phyloP scores from a whole-genome alignment of 2,113 vertebrate genomes.

The Zootoca vivipara region DNA sequence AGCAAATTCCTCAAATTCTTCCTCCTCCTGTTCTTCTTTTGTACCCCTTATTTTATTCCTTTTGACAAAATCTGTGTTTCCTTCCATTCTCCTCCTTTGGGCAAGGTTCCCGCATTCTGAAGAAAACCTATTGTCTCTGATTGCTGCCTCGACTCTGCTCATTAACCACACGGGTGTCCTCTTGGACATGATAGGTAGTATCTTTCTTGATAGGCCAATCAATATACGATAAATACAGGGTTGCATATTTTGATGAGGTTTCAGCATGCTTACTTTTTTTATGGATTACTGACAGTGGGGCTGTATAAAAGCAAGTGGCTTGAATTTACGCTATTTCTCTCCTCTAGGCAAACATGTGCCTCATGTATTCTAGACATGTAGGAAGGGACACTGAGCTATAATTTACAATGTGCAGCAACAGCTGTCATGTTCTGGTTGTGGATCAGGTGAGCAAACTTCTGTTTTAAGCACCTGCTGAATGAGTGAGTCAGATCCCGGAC shows the following conservation, averaged over 20 bases:
- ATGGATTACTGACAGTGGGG: not conserved
- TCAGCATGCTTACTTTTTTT: not conserved
- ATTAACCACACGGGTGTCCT: no score
- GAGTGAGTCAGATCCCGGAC: not conserved
- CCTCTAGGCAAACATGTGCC: not conserved
- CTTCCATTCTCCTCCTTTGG: no score
- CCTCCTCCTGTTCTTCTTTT: no score
- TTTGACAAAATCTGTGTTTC: no score
- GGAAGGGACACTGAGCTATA: not conserved
- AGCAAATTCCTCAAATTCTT: no score
- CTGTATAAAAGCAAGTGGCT: not conserved
- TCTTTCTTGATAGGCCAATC: not conserved
- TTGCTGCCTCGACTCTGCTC: no score
- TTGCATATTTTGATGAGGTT: not conserved
- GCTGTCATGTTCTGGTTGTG: not conserved
- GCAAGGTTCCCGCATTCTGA: no score
- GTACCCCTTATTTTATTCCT: no score
- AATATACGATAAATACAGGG: not conserved
- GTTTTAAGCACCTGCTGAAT: not conserved
- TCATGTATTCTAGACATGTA: not conserved
- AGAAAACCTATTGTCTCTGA: no score
- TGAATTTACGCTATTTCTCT: not conserved
- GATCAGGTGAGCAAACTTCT: not conserved
- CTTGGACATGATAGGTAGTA: no score
- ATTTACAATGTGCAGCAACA: conserved; percentile 4